Evolutionary conservation across 2,888 invertebrate genomes (phyloP).

Genomic region (Apodemia zela): DNA sequence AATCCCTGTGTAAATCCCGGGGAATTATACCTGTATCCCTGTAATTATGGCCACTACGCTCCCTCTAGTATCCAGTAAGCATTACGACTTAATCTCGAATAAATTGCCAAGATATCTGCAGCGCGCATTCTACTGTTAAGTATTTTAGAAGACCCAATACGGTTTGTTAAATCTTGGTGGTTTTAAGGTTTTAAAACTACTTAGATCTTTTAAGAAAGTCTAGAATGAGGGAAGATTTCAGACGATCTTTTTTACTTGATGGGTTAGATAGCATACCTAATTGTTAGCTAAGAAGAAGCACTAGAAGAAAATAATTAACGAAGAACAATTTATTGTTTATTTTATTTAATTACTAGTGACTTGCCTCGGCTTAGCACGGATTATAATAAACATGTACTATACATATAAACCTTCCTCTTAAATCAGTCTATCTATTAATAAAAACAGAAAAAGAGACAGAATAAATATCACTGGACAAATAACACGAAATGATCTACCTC

Average conservation of each 20-base stretch:
- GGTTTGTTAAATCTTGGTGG: constrained; percentile 6
- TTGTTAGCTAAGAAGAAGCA: no score
- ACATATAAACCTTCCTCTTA: no score
- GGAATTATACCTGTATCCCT: constrained; percentile 30
- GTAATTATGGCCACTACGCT: constrained; percentile 36
- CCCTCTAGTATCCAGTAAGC: constrained; percentile 49
- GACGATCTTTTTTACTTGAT: neutral
- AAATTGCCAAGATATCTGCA: constrained; percentile 58
- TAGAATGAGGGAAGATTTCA: neutral
- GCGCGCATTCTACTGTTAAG: constrained; percentile 19
- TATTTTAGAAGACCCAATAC: constrained; percentile 15
- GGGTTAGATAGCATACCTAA: no score
- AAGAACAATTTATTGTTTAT: no score
- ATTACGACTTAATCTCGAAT: constrained; percentile 64
- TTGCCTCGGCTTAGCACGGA: no score
- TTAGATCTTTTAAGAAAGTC: neutral
- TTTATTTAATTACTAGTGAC: no score
- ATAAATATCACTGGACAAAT: no score
- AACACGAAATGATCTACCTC: no score
- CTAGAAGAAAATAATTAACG: no score
- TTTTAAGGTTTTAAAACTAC: constrained; percentile 3
- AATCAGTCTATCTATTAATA: no score
- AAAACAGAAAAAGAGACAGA: no score
- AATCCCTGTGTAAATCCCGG: constrained; percentile 30
- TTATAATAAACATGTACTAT: no score